Conservation (phyloP, 2,113 vertebrate genomes). For the Austrofundulus limnaeus region DNA sequence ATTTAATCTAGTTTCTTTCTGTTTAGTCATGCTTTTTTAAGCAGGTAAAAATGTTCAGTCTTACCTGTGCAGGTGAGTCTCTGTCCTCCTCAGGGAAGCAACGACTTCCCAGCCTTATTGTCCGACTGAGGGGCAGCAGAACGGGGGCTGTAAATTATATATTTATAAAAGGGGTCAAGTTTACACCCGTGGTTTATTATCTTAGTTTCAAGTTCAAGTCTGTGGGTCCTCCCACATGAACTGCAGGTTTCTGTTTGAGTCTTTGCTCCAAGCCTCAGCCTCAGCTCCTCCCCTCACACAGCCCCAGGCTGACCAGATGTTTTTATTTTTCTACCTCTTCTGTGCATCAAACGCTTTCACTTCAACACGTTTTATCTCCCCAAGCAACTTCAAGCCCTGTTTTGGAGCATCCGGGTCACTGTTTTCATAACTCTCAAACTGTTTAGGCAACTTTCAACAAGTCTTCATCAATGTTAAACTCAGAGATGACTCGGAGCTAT, state of each 20-base stretch:
- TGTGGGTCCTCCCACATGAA: too few species aligned
- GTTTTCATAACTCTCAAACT: background rate
- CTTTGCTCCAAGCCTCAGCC: too few species aligned
- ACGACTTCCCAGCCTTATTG: background rate
- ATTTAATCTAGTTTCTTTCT: background rate
- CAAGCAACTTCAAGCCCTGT: background rate
- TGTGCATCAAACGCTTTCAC: background rate
- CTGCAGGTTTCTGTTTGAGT: too few species aligned
- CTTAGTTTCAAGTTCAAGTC: too few species aligned
- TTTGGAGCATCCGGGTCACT: background rate
- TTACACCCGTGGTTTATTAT: too few species aligned
- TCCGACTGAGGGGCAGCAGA: background rate
- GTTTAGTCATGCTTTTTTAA: background rate
- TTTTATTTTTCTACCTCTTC: too few species aligned
- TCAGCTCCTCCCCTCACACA: too few species aligned
- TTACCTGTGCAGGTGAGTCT: conserved; percentile 47
- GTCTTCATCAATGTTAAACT: background rate
- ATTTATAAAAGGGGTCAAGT: too few species aligned
- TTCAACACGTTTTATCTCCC: background rate
- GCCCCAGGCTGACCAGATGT: too few species aligned
- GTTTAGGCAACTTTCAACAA: conserved; percentile 24
- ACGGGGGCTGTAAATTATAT: too few species aligned
- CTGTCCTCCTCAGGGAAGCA: conserved; percentile 2
- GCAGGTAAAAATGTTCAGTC: background rate
- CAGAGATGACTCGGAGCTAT: background rate